Evolutionary conservation across 1,140 invertebrate genomes (phyloP).

Genomic region (Metaphire vulgaris): DNA sequence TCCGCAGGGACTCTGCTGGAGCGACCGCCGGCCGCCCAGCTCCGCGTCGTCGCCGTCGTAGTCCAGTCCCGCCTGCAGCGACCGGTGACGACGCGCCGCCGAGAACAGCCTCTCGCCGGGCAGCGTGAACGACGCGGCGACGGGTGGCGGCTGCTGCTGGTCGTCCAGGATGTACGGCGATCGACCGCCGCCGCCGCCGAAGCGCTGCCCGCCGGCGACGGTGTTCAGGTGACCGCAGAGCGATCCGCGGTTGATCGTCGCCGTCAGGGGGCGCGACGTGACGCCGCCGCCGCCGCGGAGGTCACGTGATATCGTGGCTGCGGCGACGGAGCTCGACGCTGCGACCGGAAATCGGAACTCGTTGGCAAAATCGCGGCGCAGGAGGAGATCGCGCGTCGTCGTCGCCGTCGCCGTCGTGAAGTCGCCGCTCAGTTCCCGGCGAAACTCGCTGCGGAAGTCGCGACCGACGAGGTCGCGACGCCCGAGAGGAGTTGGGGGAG

Average conservation of each 20-base stretch:
- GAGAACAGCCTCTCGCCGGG: background rate
- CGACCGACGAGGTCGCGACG: no score
- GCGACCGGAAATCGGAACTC: no score
- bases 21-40: background rate
- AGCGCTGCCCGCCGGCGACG: background rate
- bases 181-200: no score
- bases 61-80: background rate
- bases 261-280: background rate
- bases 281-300: no score
- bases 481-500: no score
- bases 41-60: background rate
- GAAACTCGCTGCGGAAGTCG: no score
- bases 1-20: background rate
- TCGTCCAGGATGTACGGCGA: background rate
- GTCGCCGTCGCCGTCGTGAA: no score
- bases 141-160: background rate
- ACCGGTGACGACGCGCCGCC: background rate
- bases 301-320: no score
- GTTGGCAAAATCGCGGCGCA: no score
- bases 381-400: no score
- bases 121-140: background rate
- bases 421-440: no score
- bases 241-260: background rate
- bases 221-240: background rate
- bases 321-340: no score